phyloP scores from a whole-genome alignment of 2,797 vertebrate genomes.

The Apogon hyalosoma region DNA sequence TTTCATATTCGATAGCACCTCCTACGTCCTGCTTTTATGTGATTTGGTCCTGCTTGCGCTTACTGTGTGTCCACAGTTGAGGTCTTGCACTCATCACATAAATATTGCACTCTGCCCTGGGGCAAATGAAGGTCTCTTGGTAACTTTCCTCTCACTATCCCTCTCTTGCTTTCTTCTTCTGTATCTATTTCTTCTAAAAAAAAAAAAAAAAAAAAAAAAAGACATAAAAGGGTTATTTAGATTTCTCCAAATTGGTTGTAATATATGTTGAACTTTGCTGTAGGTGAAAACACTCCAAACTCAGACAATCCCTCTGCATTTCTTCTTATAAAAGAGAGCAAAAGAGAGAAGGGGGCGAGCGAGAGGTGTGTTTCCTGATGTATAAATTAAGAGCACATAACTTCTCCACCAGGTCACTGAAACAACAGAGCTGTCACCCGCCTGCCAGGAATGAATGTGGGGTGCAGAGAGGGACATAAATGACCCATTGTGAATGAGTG shows the following conservation, averaged over 20 bases:
- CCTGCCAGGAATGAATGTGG: conserved; percentile 82
- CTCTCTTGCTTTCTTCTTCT: conserved; percentile 7
- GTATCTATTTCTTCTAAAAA: conserved; percentile 2
- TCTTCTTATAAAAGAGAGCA: too few relatives aligned
- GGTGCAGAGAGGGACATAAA: conserved; percentile 79
- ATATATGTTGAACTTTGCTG: conserved; percentile 22
- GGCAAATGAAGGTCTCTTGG: conserved; percentile 63
- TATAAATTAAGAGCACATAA: conserved; percentile 78
- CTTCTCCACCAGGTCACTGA: conserved; percentile 77
- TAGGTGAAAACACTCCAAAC: conserved; percentile 4
- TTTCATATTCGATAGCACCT: conserved; percentile 26
- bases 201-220: too few relatives aligned
- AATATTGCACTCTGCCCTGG: conserved; percentile 71
- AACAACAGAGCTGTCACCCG: conserved; percentile 83
- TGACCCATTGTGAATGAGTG: conserved; percentile 86
- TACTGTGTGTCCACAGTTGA: conserved; percentile 41
- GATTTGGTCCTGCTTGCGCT: conserved; percentile 22
- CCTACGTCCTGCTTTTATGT: conserved; percentile 26
- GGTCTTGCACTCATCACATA: conserved; percentile 65
- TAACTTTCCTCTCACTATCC: conserved; percentile 39
- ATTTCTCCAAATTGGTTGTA: conserved; percentile 9
- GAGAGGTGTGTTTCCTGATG: conserved; percentile 70
- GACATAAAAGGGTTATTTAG: neutral
- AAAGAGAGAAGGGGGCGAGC: neutral
- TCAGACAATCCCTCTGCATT: neutral